Evolutionary conservation across 2,888 invertebrate species (phyloP).

Genomic region (Xylophagus ater): DNA sequence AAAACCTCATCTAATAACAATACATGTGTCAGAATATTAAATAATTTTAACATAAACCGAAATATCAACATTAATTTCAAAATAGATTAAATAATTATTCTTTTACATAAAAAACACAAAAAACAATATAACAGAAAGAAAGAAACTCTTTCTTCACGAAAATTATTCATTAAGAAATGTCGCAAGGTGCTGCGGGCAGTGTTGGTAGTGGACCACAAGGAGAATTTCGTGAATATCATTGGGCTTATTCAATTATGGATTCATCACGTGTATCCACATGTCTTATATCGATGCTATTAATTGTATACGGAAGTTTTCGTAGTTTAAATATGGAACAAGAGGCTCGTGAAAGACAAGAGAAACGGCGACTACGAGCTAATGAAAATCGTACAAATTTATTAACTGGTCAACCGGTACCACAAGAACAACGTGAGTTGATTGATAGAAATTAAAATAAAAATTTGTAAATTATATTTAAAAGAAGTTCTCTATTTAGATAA

Average conservation of each 20-base stretch:
- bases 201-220: conserved; percentile 30
- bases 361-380: conserved; percentile 50
- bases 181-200: conserved; percentile 21
- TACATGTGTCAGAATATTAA: too few species aligned
- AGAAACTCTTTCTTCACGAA: too few species aligned
- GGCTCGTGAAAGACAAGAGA: conserved; percentile 71
- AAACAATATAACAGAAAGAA: too few species aligned
- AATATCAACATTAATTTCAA: too few species aligned
- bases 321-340: conserved; percentile 94
- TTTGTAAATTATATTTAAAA: not conserved
- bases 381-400: conserved; percentile 43
- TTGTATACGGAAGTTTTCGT: conserved; percentile 95
- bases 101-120: too few species aligned
- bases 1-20: too few species aligned
- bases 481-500: conserved; percentile 39
- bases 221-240: conserved; percentile 50
- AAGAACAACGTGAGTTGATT: conserved; percentile 41
- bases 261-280: conserved; percentile 95
- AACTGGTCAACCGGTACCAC: conserved; percentile 37
- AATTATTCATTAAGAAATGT: too few species aligned
- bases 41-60: too few species aligned
- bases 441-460: not conserved
- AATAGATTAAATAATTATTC: too few species aligned
- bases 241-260: conserved; percentile 96
- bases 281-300: conserved; percentile 91